Conservation (phyloP, 2,113 vertebrate species). For the Entelurus aequoreus region DNA sequence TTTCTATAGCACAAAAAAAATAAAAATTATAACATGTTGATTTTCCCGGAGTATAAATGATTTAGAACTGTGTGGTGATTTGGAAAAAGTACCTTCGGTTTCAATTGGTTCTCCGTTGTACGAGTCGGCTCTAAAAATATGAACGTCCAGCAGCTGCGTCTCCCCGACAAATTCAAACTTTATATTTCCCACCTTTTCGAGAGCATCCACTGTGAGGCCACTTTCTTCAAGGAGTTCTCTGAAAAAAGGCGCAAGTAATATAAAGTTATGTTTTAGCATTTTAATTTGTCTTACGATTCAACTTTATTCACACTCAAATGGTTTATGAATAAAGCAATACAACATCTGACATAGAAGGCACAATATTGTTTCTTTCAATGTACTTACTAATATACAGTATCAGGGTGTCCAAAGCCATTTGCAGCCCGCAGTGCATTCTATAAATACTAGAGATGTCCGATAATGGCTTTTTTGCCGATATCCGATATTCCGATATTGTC, state of each 20-base stretch:
- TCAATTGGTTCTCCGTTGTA: conserved; percentile 82
- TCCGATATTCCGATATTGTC: too few species aligned
- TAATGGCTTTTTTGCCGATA: too few species aligned
- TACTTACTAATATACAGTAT: too few species aligned
- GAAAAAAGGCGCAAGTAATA: conserved; percentile 10
- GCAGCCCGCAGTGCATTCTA: too few species aligned
- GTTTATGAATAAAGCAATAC: not conserved
- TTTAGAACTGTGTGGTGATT: not conserved
- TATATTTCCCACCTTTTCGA: conserved; percentile 84
- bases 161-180: conserved; percentile 88
- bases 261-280: not conserved
- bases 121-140: conserved; percentile 80
- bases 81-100: conserved; percentile 76
- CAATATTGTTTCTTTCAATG: too few species aligned
- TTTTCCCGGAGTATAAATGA: not conserved
- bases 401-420: too few species aligned
- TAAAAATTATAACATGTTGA: not conserved
- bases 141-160: conserved; percentile 81
- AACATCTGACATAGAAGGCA: not conserved
- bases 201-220: conserved; percentile 76
- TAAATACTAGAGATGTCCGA: too few species aligned
- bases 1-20: conserved; percentile 71
- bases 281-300: not conserved
- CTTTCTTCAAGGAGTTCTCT: conserved; percentile 92
- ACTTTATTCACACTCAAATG: not conserved